Evolutionary conservation across 2,797 vertebrate genomes (phyloP).

Genomic region (Aplochiton taeniatus): DNA sequence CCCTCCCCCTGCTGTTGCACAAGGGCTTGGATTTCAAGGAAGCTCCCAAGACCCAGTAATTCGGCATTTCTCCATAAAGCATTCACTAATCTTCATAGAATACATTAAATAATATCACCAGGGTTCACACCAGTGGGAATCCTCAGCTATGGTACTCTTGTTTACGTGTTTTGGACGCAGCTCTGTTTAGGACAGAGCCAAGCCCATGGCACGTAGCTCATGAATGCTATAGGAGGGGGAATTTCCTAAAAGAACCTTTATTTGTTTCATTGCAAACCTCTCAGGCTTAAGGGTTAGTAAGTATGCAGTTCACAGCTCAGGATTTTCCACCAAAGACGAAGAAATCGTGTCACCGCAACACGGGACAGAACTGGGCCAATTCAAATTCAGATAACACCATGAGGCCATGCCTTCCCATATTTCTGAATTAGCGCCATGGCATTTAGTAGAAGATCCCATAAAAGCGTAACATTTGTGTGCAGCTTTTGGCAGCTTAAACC

Average conservation of each 20-base stretch:
- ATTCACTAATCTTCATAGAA: constrained; percentile 24
- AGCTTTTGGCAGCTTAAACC: neutral
- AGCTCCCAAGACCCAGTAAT: constrained; percentile 32
- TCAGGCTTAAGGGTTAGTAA: constrained; percentile 65
- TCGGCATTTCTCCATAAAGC: constrained; percentile 12
- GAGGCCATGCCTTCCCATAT: constrained; percentile 25
- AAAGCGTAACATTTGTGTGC: constrained; percentile 13
- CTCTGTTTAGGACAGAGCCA: constrained; percentile 45
- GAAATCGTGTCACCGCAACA: constrained; percentile 48
- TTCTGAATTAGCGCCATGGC: constrained; percentile 8
- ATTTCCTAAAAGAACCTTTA: constrained; percentile 75
- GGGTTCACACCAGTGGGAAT: constrained; percentile 31
- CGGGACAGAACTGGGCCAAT: constrained; percentile 35
- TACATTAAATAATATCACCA: constrained; percentile 36
- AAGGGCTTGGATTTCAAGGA: constrained; percentile 48
- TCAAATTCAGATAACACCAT: constrained; percentile 49
- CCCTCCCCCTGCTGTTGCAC: constrained; percentile 40
- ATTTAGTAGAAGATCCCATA: constrained; percentile 19
- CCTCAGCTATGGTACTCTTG: constrained; percentile 51
- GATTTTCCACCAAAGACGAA: constrained; percentile 65
- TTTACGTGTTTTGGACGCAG: constrained; percentile 58
- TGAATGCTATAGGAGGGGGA: constrained; percentile 45
- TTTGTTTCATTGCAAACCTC: constrained; percentile 72
- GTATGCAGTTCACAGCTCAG: constrained; percentile 63
- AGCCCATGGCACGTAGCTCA: constrained; percentile 47